Evolutionary conservation across 2,888 invertebrate species (phyloP).

Genomic region (Microctonus aethiopoides): DNA sequence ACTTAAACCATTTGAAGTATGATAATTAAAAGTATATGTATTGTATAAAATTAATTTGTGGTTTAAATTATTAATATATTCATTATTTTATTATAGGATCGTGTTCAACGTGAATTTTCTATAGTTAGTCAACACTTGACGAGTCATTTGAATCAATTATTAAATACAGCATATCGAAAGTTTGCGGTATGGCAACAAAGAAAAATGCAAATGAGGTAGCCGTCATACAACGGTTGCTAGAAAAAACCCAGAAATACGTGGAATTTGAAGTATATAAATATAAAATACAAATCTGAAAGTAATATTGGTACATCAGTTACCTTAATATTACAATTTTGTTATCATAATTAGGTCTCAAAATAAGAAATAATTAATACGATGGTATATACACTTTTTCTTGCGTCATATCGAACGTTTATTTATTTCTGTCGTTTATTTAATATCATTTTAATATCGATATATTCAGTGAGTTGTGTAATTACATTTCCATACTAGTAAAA

Average conservation of each 20-base stretch:
- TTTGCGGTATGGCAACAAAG: constrained; percentile 88
- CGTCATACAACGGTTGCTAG: constrained; percentile 43
- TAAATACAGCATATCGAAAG: constrained; percentile 87
- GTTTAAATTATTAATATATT: background rate
- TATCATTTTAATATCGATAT: background rate
- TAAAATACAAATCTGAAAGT: constrained; percentile 46
- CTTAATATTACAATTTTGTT: constrained; percentile 54
- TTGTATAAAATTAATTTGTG: background rate
- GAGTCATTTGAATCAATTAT: constrained; percentile 87
- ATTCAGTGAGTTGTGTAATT: background rate
- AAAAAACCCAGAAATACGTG: constrained; percentile 14
- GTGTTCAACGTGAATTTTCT: constrained; percentile 82
- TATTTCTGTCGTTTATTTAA: constrained; percentile 3
- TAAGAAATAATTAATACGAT: background rate
- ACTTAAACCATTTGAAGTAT: constrained; percentile 85
- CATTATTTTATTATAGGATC: constrained; percentile 76
- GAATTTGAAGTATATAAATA: constrained; percentile 17
- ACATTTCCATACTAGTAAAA: no score
- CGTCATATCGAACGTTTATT: constrained; percentile 29
- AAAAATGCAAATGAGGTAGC: constrained; percentile 68
- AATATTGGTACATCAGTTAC: constrained; percentile 51
- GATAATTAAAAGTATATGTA: constrained; percentile 35
- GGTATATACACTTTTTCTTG: constrained; percentile 7
- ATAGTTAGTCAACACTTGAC: constrained; percentile 84
- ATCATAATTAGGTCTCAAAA: constrained; percentile 46